Evolutionary conservation across 2,888 invertebrate species (phyloP).

Genomic region (Blera fallax): DNA sequence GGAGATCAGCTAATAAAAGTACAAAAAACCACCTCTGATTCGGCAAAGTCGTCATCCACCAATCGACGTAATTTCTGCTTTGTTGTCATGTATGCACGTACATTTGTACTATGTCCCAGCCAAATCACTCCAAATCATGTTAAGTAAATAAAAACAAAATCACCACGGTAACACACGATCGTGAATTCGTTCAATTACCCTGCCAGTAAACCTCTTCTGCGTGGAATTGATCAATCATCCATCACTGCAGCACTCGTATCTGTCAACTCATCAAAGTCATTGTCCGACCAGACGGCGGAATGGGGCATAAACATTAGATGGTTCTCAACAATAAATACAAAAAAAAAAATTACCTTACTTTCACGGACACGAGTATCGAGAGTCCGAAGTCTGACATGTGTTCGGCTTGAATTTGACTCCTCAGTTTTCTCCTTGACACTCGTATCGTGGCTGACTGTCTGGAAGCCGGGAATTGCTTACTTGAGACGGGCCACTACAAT

Average conservation of each 20-base stretch:
- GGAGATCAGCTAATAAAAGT: too few species aligned
- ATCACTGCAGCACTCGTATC: neutral
- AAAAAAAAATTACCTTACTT: neutral
- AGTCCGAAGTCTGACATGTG: conserved; percentile 10
- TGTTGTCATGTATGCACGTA: too few species aligned
- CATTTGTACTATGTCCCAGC: too few species aligned
- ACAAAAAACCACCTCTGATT: too few species aligned
- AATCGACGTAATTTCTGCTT: too few species aligned
- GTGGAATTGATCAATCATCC: conserved; percentile 20
- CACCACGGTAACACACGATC: neutral
- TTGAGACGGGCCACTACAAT: conserved; percentile 12
- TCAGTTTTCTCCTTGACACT: neutral
- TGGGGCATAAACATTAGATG: conserved; percentile 17
- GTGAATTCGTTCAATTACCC: conserved; percentile 18
- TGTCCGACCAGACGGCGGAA: conserved; percentile 10
- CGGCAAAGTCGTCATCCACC: too few species aligned
- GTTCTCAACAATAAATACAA: neutral
- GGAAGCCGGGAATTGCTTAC: conserved; percentile 30
- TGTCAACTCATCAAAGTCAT: conserved; percentile 48
- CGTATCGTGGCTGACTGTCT: conserved; percentile 11
- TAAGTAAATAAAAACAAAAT: neutral
- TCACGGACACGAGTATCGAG: neutral
- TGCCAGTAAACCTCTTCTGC: neutral
- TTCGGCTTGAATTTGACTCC: conserved; percentile 24
- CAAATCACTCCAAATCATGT: neutral